These are phyloP conservation scores for Drosophila ananassae DNA, from an alignment of 1,140 invertebrate species.

Conservation along the genomic window DNA sequence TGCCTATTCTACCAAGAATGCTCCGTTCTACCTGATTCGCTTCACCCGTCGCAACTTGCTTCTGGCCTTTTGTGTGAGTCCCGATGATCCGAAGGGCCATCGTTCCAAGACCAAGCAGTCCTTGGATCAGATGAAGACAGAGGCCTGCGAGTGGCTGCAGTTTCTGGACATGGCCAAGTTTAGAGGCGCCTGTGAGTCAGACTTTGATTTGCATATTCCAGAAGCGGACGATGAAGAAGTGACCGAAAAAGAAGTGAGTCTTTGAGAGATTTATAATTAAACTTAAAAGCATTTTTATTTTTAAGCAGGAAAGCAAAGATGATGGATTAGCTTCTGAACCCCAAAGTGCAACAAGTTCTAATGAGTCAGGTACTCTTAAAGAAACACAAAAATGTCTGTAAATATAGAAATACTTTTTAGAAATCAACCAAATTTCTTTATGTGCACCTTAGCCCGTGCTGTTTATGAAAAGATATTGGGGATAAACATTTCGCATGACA, in stretches of 20 bases:
- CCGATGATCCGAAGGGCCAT: too few relatives aligned
- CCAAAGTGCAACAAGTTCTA: neutral
- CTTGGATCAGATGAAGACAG: neutral
- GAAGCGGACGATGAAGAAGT: neutral
- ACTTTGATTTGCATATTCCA: neutral
- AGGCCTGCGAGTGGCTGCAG: slow-evolving; percentile 19
- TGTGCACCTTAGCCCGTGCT: neutral
- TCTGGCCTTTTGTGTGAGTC: slow-evolving; percentile 35
- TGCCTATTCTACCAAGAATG: slow-evolving; percentile 23
- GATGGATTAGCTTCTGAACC: too few relatives aligned
- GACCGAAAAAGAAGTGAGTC: neutral
- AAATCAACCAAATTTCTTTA: neutral
- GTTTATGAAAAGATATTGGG: slow-evolving; percentile 41
- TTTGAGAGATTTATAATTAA: neutral
- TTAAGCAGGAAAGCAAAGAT: neutral
- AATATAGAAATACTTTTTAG: too few relatives aligned
- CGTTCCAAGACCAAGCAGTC: neutral
- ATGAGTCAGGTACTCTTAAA: too few relatives aligned
- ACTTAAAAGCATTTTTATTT: neutral
- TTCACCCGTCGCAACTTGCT: slow-evolving; percentile 48
- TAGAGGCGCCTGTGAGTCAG: slow-evolving; percentile 5
- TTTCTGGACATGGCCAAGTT: slow-evolving; percentile 34
- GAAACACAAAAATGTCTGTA: too few relatives aligned
- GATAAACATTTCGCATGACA: slow-evolving; percentile 46
- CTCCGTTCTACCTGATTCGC: slow-evolving; percentile 31